Percentiles rank a stretch among this genome's conserved stretches.
phyloP scores from a whole-genome alignment of 2,888 invertebrate genomes.

The Elmis aenea region DNA sequence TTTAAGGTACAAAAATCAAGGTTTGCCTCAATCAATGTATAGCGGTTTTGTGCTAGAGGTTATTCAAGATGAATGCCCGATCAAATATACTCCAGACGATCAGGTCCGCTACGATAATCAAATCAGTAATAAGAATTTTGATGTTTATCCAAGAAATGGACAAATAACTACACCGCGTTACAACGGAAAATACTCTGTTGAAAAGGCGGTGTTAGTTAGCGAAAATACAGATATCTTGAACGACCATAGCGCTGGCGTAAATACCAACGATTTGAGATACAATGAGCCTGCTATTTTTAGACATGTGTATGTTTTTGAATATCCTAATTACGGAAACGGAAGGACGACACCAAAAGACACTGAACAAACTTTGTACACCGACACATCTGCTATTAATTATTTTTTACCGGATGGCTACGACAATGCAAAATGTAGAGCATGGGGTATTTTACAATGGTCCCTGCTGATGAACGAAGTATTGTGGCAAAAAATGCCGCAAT shows the following conservation, averaged over 20 bases:
- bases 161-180: too few relatives aligned
- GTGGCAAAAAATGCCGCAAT: slow-evolving; percentile 27
- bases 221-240: background rate
- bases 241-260: background rate
- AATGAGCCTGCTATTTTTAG: slow-evolving; percentile 25
- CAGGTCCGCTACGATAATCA: background rate
- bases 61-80: slow-evolving; percentile 52
- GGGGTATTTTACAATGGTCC: slow-evolving; percentile 26
- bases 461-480: slow-evolving; percentile 19
- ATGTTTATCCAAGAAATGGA: too few relatives aligned
- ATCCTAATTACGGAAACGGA: slow-evolving; percentile 20
- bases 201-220: too few relatives aligned
- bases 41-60: slow-evolving; percentile 55
- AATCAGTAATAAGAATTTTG: too few relatives aligned
- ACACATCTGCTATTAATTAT: slow-evolving; percentile 28
- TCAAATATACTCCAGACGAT: slow-evolving; percentile 29
- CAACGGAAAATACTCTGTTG: too few relatives aligned
- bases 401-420: slow-evolving; percentile 16
- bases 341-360: slow-evolving; percentile 25
- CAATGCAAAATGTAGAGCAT: slow-evolving; percentile 24
- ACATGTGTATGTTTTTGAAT: slow-evolving; percentile 36
- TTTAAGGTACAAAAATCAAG: slow-evolving; percentile 45
- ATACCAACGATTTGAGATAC: too few relatives aligned
- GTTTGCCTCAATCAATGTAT: slow-evolving; percentile 40
- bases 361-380: slow-evolving; percentile 37